Evolutionary conservation across 2,797 vertebrate species (phyloP).

Genomic region (Liasis olivaceus): DNA sequence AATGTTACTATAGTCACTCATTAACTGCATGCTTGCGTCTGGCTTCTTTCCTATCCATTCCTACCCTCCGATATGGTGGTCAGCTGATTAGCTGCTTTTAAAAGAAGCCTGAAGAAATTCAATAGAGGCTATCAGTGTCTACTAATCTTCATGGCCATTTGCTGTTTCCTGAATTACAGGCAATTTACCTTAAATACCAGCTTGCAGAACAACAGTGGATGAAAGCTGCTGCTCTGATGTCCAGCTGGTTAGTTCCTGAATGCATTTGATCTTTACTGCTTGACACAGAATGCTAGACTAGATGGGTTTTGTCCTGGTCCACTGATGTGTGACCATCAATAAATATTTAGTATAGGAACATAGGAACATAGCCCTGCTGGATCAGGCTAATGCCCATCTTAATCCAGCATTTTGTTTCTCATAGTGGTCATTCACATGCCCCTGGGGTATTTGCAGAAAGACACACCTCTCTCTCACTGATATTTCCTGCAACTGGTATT

Average conservation of each 20-base stretch:
- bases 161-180: background rate
- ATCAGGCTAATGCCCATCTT: background rate
- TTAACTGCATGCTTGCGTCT: background rate
- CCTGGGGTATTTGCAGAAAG: background rate
- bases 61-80: background rate
- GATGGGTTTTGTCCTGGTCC: background rate
- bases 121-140: background rate
- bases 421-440: background rate
- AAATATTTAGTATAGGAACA: background rate
- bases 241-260: background rate
- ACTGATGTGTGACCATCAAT: background rate
- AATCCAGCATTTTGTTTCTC: background rate
- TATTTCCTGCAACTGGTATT: background rate
- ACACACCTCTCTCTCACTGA: background rate
- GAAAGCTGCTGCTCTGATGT: background rate
- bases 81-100: background rate
- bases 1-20: background rate
- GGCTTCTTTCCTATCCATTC: background rate
- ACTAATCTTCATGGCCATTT: background rate
- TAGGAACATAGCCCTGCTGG: background rate
- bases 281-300: background rate
- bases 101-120: background rate
- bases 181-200: background rate
- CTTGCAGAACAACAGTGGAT: background rate
- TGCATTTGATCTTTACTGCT: background rate